Evolutionary conservation across 2,888 invertebrate genomes (phyloP), one percentile per base, ranked within the genome.

Genomic region (Coelopa pilipes): DNA sequence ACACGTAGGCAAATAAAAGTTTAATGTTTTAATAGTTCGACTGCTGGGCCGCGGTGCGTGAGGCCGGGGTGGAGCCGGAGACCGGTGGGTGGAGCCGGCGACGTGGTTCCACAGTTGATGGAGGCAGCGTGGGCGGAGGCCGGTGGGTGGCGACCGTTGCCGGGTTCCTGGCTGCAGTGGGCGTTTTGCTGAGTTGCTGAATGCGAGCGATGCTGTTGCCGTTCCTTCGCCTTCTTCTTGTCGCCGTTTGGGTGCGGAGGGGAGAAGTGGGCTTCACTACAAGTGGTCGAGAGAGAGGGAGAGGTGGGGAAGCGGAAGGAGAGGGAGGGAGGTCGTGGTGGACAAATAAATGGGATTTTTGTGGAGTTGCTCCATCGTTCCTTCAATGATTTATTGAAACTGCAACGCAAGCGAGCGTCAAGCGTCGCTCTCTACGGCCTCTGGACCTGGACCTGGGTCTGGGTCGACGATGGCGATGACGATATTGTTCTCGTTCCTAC

Each of bases 1-100:
- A 71, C 71, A 71, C 71, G 71, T 65, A 71, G 71, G 65, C 71
- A 71, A 70, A 63, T 71, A 53, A 63, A 71, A 71, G 63, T 71
- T 71, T 55, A 65, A 50, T 63, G 65, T 63, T 71, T 46, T 59
- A 71, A 63, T 63, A 55, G 59, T 50, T 50, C 17, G 70, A 70
- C 60, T 59, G 46, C n/a, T 21, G 19, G 46, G 15, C 47, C 62
- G 7, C 46, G 57, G 13, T 69, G 69, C 69, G 46, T 53, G 49
- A 66, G 47, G 66, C 9, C 50, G 21, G 17, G 17, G 62, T 5
- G 15, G 15, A 49, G 21, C 9, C 13, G 50, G 24, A 13, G 50
- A n/a, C 1, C 49, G 15, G 17, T 5, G 65, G 49, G 13, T 9
- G 60, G 60, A n/a, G n/a, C n/a, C n/a, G n/a, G n/a, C n/a, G n/a